Evolutionary conservation across 2,888 invertebrate species (phyloP).

Genomic region (Lasioglossum vierecki): DNA sequence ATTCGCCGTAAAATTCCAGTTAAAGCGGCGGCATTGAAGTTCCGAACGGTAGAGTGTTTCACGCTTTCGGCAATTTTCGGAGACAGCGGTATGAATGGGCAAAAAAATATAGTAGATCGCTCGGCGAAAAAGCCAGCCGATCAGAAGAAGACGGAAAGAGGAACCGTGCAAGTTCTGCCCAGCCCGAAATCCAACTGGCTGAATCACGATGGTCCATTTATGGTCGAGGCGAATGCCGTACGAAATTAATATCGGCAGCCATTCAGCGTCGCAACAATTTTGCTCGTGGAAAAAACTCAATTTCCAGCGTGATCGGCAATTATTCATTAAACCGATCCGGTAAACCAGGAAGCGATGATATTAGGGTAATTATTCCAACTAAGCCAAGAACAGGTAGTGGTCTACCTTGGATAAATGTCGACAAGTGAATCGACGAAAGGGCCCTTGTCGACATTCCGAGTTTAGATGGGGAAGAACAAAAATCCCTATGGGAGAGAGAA

Average conservation of each 20-base stretch:
- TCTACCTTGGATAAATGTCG: no score
- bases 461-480: no score
- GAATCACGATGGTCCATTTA: conserved; percentile 62
- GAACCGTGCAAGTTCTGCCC: conserved; percentile 47
- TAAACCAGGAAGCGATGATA: background rate
- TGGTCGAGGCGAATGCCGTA: conserved; percentile 52
- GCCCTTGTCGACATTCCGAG: no score
- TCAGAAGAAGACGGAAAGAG: conserved; percentile 34
- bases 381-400: no score
- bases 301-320: background rate
- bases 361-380: background rate
- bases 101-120: conserved; percentile 37
- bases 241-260: conserved; percentile 49
- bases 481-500: no score
- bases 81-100: conserved; percentile 2
- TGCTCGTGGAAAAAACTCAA: conserved; percentile 8
- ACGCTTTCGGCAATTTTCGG: conserved; percentile 50
- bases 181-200: conserved; percentile 48
- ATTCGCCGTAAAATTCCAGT: background rate
- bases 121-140: conserved; percentile 44
- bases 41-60: background rate
- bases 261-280: conserved; percentile 30
- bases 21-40: background rate
- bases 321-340: background rate
- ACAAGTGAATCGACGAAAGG: no score